phyloP scores from a whole-genome alignment of 2,888 invertebrate species.

The Drosophila diplacantha region DNA sequence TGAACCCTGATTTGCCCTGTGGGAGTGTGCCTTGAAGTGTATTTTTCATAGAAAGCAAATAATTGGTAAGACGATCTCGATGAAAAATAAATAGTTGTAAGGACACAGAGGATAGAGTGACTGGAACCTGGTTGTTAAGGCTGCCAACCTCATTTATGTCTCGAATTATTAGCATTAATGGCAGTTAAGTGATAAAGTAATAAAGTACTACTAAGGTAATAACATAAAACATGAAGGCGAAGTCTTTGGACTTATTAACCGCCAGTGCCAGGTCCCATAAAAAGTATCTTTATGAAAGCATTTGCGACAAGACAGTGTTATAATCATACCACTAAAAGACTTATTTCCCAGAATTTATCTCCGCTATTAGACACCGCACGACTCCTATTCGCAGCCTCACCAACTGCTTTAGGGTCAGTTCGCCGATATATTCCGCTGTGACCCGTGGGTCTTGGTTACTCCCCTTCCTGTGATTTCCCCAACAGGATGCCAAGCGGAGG shows the following conservation, averaged over 20 bases:
- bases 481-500: background rate
- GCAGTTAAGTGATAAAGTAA: background rate
- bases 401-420: conserved; percentile 1
- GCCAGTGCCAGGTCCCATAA: conserved; percentile 5
- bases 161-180: background rate
- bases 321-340: conserved; percentile 8
- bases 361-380: background rate
- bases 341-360: conserved; percentile 1
- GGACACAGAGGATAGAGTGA: background rate
- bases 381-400: background rate
- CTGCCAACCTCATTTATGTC: background rate
- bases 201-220: conserved; percentile 10
- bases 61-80: background rate
- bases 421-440: conserved; percentile 10
- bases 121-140: background rate
- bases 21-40: background rate
- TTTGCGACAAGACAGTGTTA: background rate
- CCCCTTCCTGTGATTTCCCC: conserved; percentile 11
- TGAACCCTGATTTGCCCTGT: conserved; percentile 4
- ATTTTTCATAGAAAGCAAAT: conserved; percentile 8
- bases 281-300: conserved; percentile 2
- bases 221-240: background rate
- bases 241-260: conserved; percentile 1
- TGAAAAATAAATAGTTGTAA: conserved; percentile 8
- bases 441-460: conserved; percentile 4